These are phyloP conservation scores for Tricholaema leucomelas DNA, from an alignment of 2,113 vertebrate genomes.

Conservation along the genomic window DNA sequence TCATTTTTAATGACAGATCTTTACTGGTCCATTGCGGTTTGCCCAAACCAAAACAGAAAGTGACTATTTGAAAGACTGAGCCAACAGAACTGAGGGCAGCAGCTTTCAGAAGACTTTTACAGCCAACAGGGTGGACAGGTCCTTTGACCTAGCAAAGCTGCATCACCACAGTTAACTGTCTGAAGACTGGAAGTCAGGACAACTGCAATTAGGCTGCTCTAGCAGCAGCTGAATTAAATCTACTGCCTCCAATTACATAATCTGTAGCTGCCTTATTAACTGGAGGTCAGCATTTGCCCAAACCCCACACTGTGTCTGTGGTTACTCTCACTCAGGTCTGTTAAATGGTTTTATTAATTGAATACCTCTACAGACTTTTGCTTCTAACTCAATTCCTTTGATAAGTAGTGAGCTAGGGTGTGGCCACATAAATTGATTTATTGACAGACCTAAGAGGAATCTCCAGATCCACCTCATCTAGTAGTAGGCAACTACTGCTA, in stretches of 20 bases:
- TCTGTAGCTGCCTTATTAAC: background rate
- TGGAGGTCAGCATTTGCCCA: background rate
- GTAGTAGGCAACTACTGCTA: too few species aligned
- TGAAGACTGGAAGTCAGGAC: background rate
- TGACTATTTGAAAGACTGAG: background rate
- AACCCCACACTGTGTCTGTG: background rate
- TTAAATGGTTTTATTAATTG: background rate
- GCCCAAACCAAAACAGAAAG: background rate
- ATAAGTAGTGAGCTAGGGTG: background rate
- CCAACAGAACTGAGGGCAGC: background rate
- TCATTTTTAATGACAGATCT: background rate
- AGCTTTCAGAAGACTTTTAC: background rate
- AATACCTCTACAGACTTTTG: background rate
- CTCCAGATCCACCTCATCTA: background rate
- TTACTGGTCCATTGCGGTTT: background rate
- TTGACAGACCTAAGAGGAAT: background rate
- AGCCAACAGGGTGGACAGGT: fast-evolving
- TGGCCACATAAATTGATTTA: background rate
- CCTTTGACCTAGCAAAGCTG: background rate
- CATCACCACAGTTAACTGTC: background rate
- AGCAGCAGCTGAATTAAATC: background rate
- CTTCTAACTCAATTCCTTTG: background rate
- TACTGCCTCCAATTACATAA: background rate
- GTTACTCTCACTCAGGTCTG: background rate
- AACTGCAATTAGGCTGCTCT: background rate